Evolutionary conservation across 2,888 invertebrate genomes (phyloP).

Genomic region (Hirtodrosophila cameraria): DNA sequence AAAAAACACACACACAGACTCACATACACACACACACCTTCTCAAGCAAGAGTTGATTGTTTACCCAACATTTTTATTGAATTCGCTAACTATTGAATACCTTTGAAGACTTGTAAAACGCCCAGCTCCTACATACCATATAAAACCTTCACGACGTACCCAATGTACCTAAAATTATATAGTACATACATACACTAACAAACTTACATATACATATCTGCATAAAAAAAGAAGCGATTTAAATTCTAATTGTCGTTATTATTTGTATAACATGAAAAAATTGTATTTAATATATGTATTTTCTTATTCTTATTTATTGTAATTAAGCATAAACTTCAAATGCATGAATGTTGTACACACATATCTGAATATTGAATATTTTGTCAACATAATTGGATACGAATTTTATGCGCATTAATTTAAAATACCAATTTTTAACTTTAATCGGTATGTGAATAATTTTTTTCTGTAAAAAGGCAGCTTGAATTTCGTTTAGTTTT

Average conservation of each 20-base stretch:
- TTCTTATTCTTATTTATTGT: conserved; percentile 73
- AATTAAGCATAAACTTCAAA: conserved; percentile 60
- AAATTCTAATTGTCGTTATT: conserved; percentile 56
- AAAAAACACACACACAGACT: conserved; percentile 23
- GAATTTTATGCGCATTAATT: conserved; percentile 34
- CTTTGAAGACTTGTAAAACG: conserved; percentile 25
- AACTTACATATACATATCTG: conserved; percentile 31
- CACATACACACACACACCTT: conserved; percentile 2
- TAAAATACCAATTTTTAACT: conserved; percentile 37
- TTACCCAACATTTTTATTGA: conserved; percentile 12
- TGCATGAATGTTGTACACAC: conserved; percentile 14
- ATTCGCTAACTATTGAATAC: conserved; percentile 15
- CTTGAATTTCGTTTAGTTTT: conserved; percentile 69
- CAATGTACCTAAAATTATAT: conserved; percentile 66
- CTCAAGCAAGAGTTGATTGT: background rate
- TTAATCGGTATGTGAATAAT: conserved; percentile 55
- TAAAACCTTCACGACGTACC: conserved; percentile 65
- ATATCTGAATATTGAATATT: conserved; percentile 13
- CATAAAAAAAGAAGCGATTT: conserved; percentile 31
- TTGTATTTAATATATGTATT: conserved; percentile 56
- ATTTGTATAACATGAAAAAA: conserved; percentile 50
- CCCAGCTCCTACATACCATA: conserved; percentile 37
- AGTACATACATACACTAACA: conserved; percentile 31
- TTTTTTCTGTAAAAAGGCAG: conserved; percentile 68
- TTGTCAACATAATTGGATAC: conserved; percentile 20